A percentile compares a stretch with the other conserved stretches of the same genome.
phyloP scores from a whole-genome alignment of 2,113 vertebrate species.

The Chunga burmeisteri region DNA sequence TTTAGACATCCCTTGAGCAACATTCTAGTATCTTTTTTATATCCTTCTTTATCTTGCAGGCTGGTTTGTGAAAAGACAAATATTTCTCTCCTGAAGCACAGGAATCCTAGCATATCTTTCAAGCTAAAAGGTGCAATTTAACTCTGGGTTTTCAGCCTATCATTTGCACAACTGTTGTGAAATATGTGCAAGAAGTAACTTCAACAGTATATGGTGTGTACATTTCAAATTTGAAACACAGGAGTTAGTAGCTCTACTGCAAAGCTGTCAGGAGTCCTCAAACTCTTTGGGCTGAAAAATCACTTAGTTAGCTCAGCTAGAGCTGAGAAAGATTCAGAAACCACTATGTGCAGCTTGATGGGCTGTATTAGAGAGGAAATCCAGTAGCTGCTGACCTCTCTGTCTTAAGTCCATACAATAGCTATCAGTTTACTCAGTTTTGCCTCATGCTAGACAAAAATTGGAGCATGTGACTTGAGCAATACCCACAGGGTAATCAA shows the following conservation, averaged over 20 bases:
- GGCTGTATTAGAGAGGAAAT: not conserved
- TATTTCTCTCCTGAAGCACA: not conserved
- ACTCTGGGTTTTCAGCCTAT: not conserved
- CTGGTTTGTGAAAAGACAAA: not conserved
- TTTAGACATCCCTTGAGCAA: not conserved
- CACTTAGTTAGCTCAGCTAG: not conserved
- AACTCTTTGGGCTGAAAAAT: not conserved
- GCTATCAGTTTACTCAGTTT: not conserved
- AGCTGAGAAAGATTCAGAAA: not conserved
- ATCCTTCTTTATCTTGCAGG: not conserved
- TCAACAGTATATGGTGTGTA: not conserved
- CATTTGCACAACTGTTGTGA: not conserved
- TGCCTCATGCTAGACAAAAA: not conserved
- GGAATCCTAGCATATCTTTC: not conserved
- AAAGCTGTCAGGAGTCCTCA: not conserved
- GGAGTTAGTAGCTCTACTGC: not conserved
- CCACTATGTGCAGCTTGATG: not conserved
- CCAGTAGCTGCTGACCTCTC: not conserved
- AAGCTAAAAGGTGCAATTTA: not conserved
- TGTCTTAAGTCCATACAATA: not conserved
- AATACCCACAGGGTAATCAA: not conserved
- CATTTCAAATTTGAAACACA: not conserved
- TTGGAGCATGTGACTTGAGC: not conserved
- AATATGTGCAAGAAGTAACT: not conserved
- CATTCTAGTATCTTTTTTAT: not conserved